Percentiles rank a stretch among this genome's conserved stretches.
These are phyloP conservation scores for Drosophila eohydei DNA, from an alignment of 2,888 invertebrate species.

Conservation along the genomic window DNA sequence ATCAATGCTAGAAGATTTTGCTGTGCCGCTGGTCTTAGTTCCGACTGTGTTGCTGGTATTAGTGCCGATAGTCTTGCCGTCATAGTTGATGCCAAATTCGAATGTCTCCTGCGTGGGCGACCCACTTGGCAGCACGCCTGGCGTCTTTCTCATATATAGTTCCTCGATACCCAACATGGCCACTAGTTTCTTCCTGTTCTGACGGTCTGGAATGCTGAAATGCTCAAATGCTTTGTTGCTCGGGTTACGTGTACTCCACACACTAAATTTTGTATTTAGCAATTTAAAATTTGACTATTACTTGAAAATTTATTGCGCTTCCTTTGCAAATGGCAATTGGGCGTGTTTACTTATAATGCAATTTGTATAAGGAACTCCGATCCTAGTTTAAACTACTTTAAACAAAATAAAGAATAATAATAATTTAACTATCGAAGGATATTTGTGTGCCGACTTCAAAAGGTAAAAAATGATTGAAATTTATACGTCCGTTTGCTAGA, in stretches of 20 bases:
- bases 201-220: conserved; percentile 22
- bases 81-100: conserved; percentile 63
- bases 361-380: conserved; percentile 49
- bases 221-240: conserved; percentile 14
- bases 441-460: conserved; percentile 75
- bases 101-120: conserved; percentile 66
- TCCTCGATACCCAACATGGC: conserved; percentile 66
- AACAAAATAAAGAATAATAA: conserved; percentile 52
- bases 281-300: conserved; percentile 60
- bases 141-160: conserved; percentile 55
- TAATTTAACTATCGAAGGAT: conserved; percentile 57
- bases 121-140: conserved; percentile 57
- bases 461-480: conserved; percentile 70
- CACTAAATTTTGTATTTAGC: conserved; percentile 35
- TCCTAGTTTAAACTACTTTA: conserved; percentile 48
- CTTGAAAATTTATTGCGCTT: conserved; percentile 65
- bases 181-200: conserved; percentile 16
- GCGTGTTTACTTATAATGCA: conserved; percentile 54
- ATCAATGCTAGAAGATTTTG: conserved; percentile 40
- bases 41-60: conserved; percentile 16
- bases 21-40: conserved; percentile 16
- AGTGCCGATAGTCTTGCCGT: conserved; percentile 34
- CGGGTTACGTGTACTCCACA: conserved; percentile 18
- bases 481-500: conserved; percentile 38
- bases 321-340: conserved; percentile 41